Base-by-base conservation (phyloP, 2,113 vertebrate genomes). In the Chelonoidis abingdonii region DNA sequence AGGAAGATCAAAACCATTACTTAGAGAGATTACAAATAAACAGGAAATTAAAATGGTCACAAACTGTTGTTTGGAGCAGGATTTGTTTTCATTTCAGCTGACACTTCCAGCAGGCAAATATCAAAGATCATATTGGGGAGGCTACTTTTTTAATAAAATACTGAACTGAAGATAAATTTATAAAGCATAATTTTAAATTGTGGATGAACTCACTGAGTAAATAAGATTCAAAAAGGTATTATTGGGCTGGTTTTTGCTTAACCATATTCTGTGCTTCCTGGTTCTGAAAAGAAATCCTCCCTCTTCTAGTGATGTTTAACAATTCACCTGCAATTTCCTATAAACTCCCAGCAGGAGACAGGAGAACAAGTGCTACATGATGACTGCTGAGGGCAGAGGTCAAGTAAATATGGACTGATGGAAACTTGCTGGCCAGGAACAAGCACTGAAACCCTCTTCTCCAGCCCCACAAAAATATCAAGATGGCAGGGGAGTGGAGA, bases 1-100 rank as follows among this genome's bases (percentile, higher is more conserved):
- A 59, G 24, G 16, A 72, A 78, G 65, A 92, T n/a, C 47, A 86
- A 93, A 90, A 90, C 92, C 24, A 92, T 79, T 87, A 53, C n/a
- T 89, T 35, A 22, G 53, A 0, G 53, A 0, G 1, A 94, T 85
- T 84, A 92, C 5, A 27, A 89, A 52, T 49, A 91, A 89, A 89
- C 0, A 88, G 44, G 84, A 87, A 93, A 57, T 41, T 31, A 90
- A 35, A 47, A 57, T 19, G 24, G 52, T 52, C 87, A 83, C 29
- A 90, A 41, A 59, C 5, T 56, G 49, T n/a, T 92, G 44, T 65
- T 22, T 83, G 75, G 93, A 89, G 76, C 2, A 87, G 8, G 49
- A 88, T 31, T 38, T 86, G 17, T 35, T 93, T 91, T 78, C 13
- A 47, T 78, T 47, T 83, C 78, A 86, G n/a, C 56, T 78, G 84